Evolutionary conservation across 1,140 invertebrate genomes (phyloP), one percentile per base, ranked within the genome.

Genomic region (Andrena cerasifolii): DNA sequence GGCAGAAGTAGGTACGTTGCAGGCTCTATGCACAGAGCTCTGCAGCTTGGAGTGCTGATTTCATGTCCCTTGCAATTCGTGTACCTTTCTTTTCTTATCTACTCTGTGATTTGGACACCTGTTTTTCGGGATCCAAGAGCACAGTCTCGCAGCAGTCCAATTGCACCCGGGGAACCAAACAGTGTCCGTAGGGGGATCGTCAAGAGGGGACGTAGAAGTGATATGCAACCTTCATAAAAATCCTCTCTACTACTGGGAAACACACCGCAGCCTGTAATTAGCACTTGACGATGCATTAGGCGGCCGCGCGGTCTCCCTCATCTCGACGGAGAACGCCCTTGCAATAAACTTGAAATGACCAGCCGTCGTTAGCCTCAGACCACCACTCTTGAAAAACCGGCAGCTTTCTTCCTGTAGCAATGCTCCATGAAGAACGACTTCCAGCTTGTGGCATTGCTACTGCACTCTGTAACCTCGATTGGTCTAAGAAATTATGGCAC

Each of bases 231-330:
- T 87, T 86, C 89, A 90, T 91, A 91, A 91, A 91, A 90, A 88
- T 89, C 63, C 74, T 65, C 54, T 78, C 86, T 86, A 88, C 88
- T 89, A 86, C 87, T 66, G 82, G 87, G 84, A 89, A 88, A 88
- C 79, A 79, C 71, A 85, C 79, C 80, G 83, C 77, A 87, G 82
- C 49, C 84, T 89, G 89, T 91, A 91, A 92, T 92, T 92, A 91
- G 90, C 90, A 92, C 89, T 91, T 91, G 86, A 90, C 87, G 90
- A 91, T 92, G 89, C 90, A 90, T 91, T 90, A 90, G n/a, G 85
- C 76, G 36, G 62, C 79, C 53, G 80, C 80, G 82, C 81, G 81
- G 61, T 85, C 68, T 84, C 84, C 80, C 73, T 84, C 84, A 73
- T 86, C 79, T 78, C 79, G 51, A 65, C 59, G 51, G 72, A 88